Evolutionary conservation across 1,140 invertebrate species (phyloP), one percentile per base, ranked within the genome.

Genomic region (Melipona quadrifasciata): DNA sequence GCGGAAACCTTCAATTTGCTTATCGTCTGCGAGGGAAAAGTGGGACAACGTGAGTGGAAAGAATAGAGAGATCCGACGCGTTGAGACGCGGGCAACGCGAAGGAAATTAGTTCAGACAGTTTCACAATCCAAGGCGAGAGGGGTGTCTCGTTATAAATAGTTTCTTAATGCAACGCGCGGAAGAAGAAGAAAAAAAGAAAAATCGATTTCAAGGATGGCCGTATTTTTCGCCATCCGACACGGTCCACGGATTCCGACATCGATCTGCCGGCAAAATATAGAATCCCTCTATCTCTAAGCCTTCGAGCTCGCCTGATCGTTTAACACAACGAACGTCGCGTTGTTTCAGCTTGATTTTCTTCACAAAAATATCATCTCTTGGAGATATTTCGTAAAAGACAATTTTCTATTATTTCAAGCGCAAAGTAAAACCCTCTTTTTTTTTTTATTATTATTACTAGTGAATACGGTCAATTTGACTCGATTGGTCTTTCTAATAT

Each of bases 111-210:
- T 53, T 81, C 57, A 31, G 19, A 79, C 47, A 74, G 70, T 65
- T 74, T 67, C 61, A 34, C 80, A 57, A 67, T 75, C 31, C 5
- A 61, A 53, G 61, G 8, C 16, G 39, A 24, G 68, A 71, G 71
- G 75, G 75, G 75, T 83, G 67, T 34, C 55, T 53, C 55, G 82
- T 83, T 83, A 83, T 83, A 83, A 83, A 83, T 83, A 83, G 65
- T 64, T 34, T n/a, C 64, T 71, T 78, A 71, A 83, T 78, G 82
- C 34, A 53, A 61, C 65, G 39, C 21, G 75, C 27, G 14, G 27
- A 78, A 71, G 39, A n/a, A n/a, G 58, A 19, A 55, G 27, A 39
- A 82, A 76, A 65, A 19, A 55, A 47, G 8, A 82, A 76, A 65
- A 53, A 64, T 53, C 21, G 27, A 78, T 78, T 76, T 58, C 75